Evolutionary conservation across 1,140 invertebrate species (phyloP).

Genomic region (Lordiphosa mommai): DNA sequence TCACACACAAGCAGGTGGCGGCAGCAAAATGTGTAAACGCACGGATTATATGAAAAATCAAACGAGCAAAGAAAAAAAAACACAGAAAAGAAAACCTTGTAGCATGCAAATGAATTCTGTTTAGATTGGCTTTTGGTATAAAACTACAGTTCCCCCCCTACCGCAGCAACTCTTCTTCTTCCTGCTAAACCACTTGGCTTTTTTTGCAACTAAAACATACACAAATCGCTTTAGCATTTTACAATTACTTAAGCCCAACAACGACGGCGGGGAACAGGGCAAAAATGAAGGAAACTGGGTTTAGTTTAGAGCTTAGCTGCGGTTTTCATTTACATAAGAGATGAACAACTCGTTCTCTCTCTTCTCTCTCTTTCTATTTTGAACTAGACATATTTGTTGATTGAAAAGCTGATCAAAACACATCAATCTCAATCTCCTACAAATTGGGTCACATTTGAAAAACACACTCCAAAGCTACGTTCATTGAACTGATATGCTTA

Average conservation of each 20-base stretch:
- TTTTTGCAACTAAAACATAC: slow-evolving; percentile 46
- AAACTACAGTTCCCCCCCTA: not conserved
- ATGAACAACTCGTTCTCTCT: slow-evolving; percentile 7
- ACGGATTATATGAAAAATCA: slow-evolving; percentile 75
- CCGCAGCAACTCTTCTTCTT: not conserved
- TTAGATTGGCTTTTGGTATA: slow-evolving; percentile 43
- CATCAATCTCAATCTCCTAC: slow-evolving; percentile 47
- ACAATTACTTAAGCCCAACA: slow-evolving; percentile 59
- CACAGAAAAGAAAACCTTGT: slow-evolving; percentile 17
- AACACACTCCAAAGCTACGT: slow-evolving; percentile 10
- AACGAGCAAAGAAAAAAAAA: slow-evolving; percentile 21
- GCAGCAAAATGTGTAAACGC: slow-evolving; percentile 57
- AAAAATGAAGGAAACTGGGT: not conserved
- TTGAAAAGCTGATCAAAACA: slow-evolving; percentile 36
- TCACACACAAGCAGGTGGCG: too few species aligned
- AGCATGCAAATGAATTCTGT: slow-evolving; percentile 69
- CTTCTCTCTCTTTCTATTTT: not conserved
- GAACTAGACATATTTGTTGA: slow-evolving; percentile 9
- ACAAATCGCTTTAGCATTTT: slow-evolving; percentile 51
- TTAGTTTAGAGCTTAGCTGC: slow-evolving; percentile 9
- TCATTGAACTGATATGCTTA: slow-evolving; percentile 42
- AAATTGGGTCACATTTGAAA: slow-evolving; percentile 33
- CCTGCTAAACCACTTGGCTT: slow-evolving; percentile 31
- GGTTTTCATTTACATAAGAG: slow-evolving; percentile 40
- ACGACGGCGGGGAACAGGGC: not conserved